Evolutionary conservation across 1,140 invertebrate species (phyloP), one percentile per base, ranked within the genome.

Genomic region (Aradophagus sp.): DNA sequence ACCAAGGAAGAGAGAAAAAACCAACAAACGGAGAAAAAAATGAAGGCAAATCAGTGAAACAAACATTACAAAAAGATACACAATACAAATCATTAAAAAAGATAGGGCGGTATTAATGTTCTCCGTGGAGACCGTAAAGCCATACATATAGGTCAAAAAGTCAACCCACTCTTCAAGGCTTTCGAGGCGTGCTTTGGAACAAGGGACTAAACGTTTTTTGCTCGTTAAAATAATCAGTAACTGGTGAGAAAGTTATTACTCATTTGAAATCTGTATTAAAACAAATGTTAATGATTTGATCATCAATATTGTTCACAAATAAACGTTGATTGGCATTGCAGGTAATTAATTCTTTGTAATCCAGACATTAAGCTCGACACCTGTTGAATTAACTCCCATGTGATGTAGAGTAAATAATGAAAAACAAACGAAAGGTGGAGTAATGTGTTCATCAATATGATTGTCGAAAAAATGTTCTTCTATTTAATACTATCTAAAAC

Each of bases 91-190:
- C 4, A 5, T 23, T 4, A 23, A 23, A 23, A 23, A 23, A 23
- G 20, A 34, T 12, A 45, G 20, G 13, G 2, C 13, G 19, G 53
- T 45, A 45, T 44, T 44, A 58, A 58, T 23, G 8, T 58, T 23
- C 15, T 41, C 10, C 20, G 5, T 23, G 13, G 12, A 45, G 35
- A n/a, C 36, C n/a, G 32, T 36, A 45, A 58, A 58, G 53, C 53
- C 53, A 58, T 38, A 58, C 39, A 58, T 29, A 58, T 8, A 55
- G 5, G 11, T 26, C 17, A 11, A 55, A 42, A 53, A 50, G 16
- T 55, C 13, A 58, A 45, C 32, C 52, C 39, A 56, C 19, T 44
- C 10, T 44, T 4, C 39, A 14, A 44, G 38, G 29, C 29, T 56
- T 56, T 36, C 29, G 26, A 53, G n/a, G 23, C 8, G 5, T 14